Percentiles rank a stretch among this genome's conserved stretches.
phyloP scores from a whole-genome alignment of 2,888 invertebrate species.

The Hypomecis punctinalis region DNA sequence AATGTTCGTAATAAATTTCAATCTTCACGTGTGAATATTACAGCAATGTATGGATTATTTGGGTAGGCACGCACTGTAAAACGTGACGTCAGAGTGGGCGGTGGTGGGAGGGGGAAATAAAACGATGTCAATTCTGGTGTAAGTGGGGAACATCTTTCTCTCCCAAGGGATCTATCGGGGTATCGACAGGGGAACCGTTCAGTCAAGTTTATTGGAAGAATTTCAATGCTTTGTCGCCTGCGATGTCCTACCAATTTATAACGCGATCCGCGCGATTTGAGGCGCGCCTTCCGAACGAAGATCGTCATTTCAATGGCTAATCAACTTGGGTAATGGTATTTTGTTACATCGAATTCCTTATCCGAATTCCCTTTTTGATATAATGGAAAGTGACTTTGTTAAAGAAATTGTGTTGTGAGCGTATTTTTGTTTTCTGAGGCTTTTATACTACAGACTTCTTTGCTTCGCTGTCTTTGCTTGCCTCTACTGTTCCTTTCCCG shows the following conservation, averaged over 20 bases:
- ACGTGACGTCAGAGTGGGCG: slow-evolving; percentile 49
- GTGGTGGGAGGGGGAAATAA: slow-evolving; percentile 54
- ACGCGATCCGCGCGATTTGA: slow-evolving; percentile 36
- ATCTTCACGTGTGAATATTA: slow-evolving; percentile 35
- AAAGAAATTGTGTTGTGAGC: slow-evolving; percentile 1
- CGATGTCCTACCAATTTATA: slow-evolving; percentile 68
- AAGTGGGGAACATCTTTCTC: slow-evolving; percentile 69
- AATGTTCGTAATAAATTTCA: slow-evolving; percentile 54
- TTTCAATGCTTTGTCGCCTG: slow-evolving; percentile 71
- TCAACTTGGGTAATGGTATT: slow-evolving; percentile 45
- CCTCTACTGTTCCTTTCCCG: no score
- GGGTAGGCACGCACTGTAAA: slow-evolving; percentile 49
- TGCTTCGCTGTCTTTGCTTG: no score
- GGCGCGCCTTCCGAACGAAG: slow-evolving; percentile 24
- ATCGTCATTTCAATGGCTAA: slow-evolving; percentile 52
- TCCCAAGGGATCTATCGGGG: slow-evolving; percentile 67
- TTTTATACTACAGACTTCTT: no score
- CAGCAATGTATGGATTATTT: slow-evolving; percentile 43
- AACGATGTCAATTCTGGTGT: slow-evolving; percentile 67
- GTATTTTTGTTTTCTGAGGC: not conserved
- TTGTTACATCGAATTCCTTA: slow-evolving; percentile 23
- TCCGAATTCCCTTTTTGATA: slow-evolving; percentile 2
- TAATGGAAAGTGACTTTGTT: not conserved
- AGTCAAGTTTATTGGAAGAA: slow-evolving; percentile 72
- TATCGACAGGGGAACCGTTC: slow-evolving; percentile 66